These are phyloP conservation scores for Lagothrix lagotricha DNA, from an alignment of 2,797 vertebrate species.

Conservation along the genomic window DNA sequence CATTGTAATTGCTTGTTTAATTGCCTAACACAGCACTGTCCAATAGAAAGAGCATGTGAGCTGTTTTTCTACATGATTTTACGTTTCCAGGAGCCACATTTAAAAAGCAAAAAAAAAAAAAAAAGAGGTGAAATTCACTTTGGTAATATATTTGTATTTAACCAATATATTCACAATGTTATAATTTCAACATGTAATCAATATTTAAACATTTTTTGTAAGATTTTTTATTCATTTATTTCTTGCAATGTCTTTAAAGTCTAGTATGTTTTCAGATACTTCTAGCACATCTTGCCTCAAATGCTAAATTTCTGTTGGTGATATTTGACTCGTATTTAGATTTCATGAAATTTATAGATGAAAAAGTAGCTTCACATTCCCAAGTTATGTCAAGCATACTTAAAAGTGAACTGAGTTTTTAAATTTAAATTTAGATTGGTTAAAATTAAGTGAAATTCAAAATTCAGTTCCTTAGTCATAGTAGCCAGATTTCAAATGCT, in stretches of 20 bases:
- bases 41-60: neutral
- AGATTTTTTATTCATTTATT: neutral
- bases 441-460: neutral
- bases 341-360: neutral
- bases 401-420: constrained; percentile 21
- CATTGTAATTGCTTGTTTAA: neutral
- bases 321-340: neutral
- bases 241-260: neutral
- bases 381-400: neutral
- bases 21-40: neutral
- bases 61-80: neutral
- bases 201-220: neutral
- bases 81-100: neutral
- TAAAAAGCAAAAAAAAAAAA: neutral
- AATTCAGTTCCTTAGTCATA: neutral
- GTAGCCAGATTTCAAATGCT: neutral
- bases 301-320: neutral
- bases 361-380: neutral
- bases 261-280: neutral
- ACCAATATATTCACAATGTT: neutral
- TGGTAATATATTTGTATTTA: neutral
- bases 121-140: neutral
- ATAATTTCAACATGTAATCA: neutral
- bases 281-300: neutral
- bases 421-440: neutral